Evolutionary conservation across 2,888 invertebrate genomes (phyloP), one percentile per base, ranked within the genome.

Genomic region (Monoplex corrugatus): DNA sequence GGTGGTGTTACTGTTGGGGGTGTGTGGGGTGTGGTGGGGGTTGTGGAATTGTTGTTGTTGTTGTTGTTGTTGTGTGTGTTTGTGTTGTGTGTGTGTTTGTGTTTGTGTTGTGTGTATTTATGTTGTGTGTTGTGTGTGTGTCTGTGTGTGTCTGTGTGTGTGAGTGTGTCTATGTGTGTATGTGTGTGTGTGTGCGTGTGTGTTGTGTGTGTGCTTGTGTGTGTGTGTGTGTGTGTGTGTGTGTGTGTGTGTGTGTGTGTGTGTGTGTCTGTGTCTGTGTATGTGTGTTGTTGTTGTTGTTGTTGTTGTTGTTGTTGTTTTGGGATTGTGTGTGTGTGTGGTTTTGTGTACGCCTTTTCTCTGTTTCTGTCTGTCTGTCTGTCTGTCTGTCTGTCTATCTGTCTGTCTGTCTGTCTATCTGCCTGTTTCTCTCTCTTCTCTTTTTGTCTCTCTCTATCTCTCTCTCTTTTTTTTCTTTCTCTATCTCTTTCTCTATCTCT

Each of bases 1-100:
- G 72, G n/a, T 72, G n/a, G n/a, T 72, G 72, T n/a, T 72, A 35
- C n/a, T 63, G 72, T 72, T 72, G 72, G 40, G 78, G 19, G 40
- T 40, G 40, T 28, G 43, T 40, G 2, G 57, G 2, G 57, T 2
- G 10, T 16, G 57, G 2, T 16, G 57, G 57, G 57, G 57, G 57
- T 2, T 2, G 57, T 57, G 2, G 2, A 1, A 10, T 32, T 5
- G 32, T 10, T 72, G 72, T 72, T 32, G 32, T 5, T 72, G 72
- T 35, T 6, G n/a, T n/a, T n/a, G n/a, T n/a, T 72, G 6, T 6
- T n/a, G 35, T 3, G 35, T n/a, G 72, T 16, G 10, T 2, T 2
- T 23, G 57, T 16, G 57, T 16, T 23, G 78, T 28, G 40, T 0
- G 10, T 6, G 5, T 28, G 40, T 13, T 40, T 40, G 78, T 78